Evolutionary conservation across 2,888 invertebrate species (phyloP).

Genomic region (Sepiola atlantica): DNA sequence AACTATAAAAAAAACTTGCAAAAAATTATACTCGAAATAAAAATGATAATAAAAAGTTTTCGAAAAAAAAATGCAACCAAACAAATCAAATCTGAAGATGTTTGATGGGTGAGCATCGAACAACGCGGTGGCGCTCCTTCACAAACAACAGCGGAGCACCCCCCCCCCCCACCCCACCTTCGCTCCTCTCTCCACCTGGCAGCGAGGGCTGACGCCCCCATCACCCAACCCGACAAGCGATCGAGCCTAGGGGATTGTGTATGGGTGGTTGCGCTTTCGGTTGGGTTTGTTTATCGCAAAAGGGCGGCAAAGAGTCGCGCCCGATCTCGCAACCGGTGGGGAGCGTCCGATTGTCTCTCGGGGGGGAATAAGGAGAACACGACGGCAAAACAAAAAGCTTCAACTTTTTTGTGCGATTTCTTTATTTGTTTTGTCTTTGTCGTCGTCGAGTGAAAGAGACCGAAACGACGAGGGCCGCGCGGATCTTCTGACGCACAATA

Average conservation of each 20-base stretch:
- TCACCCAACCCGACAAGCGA: neutral
- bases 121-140: neutral
- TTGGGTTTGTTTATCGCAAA: neutral
- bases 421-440: neutral
- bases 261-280: neutral
- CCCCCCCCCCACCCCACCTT: neutral
- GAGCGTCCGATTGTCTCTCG: neutral
- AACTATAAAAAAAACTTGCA: too few species aligned
- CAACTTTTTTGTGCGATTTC: neutral
- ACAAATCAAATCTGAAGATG: neutral
- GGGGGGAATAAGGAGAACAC: neutral
- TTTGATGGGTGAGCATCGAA: neutral
- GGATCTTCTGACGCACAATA: neutral
- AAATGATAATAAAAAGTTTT: neutral
- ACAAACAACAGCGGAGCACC: neutral
- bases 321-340: neutral
- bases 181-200: neutral
- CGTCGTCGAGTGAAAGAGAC: neutral
- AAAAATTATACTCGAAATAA: too few species aligned
- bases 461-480: neutral
- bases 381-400: too few species aligned
- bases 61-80: neutral
- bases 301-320: slow-evolving; percentile 11
- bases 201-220: too few species aligned
- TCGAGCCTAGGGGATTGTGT: neutral